Evolutionary conservation across 2,888 invertebrate species (phyloP).

Genomic region (Drosophila eohydei): DNA sequence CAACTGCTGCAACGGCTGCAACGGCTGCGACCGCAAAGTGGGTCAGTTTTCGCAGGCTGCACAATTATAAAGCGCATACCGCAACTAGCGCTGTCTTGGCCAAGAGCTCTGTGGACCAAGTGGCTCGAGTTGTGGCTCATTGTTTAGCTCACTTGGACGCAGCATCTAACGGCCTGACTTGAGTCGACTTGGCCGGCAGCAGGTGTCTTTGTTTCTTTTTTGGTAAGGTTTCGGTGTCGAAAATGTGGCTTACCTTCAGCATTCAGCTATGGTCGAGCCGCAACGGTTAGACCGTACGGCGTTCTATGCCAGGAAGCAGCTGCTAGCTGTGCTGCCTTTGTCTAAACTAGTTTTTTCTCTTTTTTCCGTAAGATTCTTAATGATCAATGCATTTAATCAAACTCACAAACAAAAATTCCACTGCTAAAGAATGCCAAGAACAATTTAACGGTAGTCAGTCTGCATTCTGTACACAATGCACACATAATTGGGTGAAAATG

Average conservation of each 20-base stretch:
- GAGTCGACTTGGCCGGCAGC: conserved; percentile 39
- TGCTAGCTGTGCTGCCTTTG: conserved; percentile 47
- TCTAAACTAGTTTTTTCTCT: conserved; percentile 51
- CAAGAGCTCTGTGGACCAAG: conserved; percentile 22
- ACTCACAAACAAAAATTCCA: conserved; percentile 47
- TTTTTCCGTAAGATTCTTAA: conserved; percentile 48
- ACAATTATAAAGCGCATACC: conserved; percentile 75
- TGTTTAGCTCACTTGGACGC: conserved; percentile 40
- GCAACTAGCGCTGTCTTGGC: conserved; percentile 18
- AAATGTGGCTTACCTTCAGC: conserved; percentile 79
- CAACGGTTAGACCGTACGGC: conserved; percentile 30
- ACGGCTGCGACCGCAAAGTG: conserved; percentile 49
- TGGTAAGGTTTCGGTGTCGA: conserved; percentile 51
- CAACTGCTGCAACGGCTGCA: conserved; percentile 4
- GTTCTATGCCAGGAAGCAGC: conserved; percentile 63
- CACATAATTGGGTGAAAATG: conserved; percentile 34
- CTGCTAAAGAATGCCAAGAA: conserved; percentile 53
- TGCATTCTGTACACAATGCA: conserved; percentile 40
- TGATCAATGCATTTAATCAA: conserved; percentile 76
- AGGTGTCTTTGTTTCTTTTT: conserved; percentile 64
- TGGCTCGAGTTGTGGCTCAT: conserved; percentile 42
- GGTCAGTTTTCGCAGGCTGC: conserved; percentile 63
- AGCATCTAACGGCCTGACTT: conserved; percentile 11
- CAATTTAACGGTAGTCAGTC: conserved; percentile 66
- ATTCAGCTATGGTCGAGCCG: conserved; percentile 27